A percentile compares a stretch with the other conserved stretches of the same genome.
These are phyloP conservation scores for Glomeris maerens DNA, from an alignment of 1,140 invertebrate species.

Conservation along the genomic window DNA sequence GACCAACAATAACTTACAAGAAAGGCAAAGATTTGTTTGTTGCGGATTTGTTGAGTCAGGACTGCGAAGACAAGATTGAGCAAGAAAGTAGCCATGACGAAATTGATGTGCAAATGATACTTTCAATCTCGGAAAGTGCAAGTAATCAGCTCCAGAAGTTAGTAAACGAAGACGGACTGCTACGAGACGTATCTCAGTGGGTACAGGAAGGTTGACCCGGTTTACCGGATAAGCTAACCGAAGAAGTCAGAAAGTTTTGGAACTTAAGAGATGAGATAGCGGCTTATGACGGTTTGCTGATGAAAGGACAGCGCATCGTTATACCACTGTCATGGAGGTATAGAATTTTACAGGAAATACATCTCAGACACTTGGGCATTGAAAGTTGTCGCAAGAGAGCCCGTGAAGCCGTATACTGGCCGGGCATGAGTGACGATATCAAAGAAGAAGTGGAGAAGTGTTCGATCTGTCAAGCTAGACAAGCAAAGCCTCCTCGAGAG, in stretches of 20 bases:
- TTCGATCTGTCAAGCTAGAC: conserved; percentile 28
- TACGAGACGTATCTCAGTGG: conserved; percentile 20
- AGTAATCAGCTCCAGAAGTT: too few species aligned
- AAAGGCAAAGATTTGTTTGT: conserved; percentile 29
- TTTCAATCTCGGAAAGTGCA: too few species aligned
- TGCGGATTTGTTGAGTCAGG: conserved; percentile 22
- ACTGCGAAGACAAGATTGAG: background rate
- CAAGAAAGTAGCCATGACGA: background rate
- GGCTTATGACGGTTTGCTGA: conserved; percentile 24
- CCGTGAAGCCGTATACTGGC: conserved; percentile 31
- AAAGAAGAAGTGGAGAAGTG: conserved; percentile 29
- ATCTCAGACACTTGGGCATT: conserved; percentile 33
- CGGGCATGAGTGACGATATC: conserved; percentile 32
- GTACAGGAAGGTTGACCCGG: conserved; percentile 29
- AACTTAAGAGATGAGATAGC: conserved; percentile 24
- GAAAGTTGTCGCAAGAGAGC: conserved; percentile 28
- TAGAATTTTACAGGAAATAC: conserved; percentile 27
- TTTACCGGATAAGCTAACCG: conserved; percentile 19
- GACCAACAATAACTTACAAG: conserved; percentile 29
- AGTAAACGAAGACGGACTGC: conserved; percentile 19
- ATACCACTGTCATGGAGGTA: conserved; percentile 26
- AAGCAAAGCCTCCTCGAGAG: too few species aligned
- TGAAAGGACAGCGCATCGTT: conserved; percentile 25
- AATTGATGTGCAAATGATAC: too few species aligned
- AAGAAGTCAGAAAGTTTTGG: conserved; percentile 22